A percentile compares a stretch with the other conserved stretches of the same genome.
Conservation (phyloP, 2,113 vertebrate genomes). For the Chrysochloris asiatica region DNA sequence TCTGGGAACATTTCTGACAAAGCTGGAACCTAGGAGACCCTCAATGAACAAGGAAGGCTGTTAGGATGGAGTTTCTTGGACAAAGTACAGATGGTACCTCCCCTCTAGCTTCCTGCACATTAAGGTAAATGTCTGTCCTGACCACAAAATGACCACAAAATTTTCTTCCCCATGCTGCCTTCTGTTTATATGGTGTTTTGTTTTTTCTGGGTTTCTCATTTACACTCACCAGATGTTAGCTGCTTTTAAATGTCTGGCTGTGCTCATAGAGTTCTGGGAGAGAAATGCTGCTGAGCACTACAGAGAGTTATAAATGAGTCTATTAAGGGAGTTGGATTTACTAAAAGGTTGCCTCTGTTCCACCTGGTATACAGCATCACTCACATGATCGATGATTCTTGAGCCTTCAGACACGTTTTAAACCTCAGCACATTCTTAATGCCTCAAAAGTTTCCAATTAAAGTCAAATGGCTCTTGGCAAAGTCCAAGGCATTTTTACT, state of each 20-base stretch:
- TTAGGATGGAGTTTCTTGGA: not conserved
- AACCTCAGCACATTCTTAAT: constrained; percentile 68
- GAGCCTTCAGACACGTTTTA: constrained; percentile 50
- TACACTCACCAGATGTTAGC: constrained; percentile 69
- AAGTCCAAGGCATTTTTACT: constrained; percentile 72
- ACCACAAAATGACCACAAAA: not conserved
- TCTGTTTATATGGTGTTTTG: constrained; percentile 62
- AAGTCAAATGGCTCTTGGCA: constrained; percentile 80
- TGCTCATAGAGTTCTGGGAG: constrained; percentile 30
- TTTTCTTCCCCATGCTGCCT: not conserved
- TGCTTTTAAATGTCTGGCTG: constrained; percentile 54
- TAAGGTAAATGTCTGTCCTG: not conserved
- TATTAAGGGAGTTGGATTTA: constrained; percentile 76
- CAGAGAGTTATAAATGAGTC: constrained; percentile 77
- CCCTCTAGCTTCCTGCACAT: not conserved
- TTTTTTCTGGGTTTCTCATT: constrained; percentile 61
- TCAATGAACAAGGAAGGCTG: not conserved
- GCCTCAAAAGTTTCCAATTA: constrained; percentile 80
- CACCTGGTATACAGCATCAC: constrained; percentile 71
- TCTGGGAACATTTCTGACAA: not conserved
- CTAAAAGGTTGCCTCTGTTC: constrained; percentile 74
- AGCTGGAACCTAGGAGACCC: not conserved
- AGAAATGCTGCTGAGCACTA: not conserved
- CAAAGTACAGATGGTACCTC: constrained; percentile 25
- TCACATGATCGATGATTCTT: constrained; percentile 72